Evolutionary conservation across 2,113 vertebrate species (phyloP).

Genomic region (Zosterops pallidus): DNA sequence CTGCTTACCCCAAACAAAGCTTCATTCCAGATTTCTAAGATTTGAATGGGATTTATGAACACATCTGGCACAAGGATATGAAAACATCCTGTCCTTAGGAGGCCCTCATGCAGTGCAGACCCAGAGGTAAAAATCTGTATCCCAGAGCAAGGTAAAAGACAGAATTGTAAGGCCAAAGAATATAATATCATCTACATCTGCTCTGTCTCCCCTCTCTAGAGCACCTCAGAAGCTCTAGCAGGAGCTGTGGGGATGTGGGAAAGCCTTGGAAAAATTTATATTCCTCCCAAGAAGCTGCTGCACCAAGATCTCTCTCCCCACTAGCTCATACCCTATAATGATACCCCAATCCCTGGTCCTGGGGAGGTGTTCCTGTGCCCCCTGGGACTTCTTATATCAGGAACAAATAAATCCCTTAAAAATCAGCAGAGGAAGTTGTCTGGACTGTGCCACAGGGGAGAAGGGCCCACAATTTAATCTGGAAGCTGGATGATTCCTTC

Average conservation of each 20-base stretch:
- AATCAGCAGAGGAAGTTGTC: neutral
- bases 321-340: neutral
- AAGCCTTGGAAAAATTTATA: neutral
- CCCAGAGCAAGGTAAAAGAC: neutral
- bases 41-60: neutral
- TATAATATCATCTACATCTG: neutral
- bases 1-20: neutral
- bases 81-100: neutral
- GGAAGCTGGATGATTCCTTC: neutral
- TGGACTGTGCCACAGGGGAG: neutral
- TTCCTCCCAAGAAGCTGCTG: neutral
- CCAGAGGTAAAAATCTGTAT: neutral
- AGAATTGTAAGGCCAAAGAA: neutral
- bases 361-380: neutral
- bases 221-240: neutral
- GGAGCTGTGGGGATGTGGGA: neutral
- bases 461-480: neutral
- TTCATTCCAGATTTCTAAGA: neutral
- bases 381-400: accelerated
- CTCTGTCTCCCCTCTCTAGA: neutral
- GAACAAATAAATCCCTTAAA: neutral
- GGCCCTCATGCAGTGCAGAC: neutral
- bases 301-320: neutral
- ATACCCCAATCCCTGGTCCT: neutral
- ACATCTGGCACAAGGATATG: neutral